Evolutionary conservation across 2,888 invertebrate species (phyloP).

Genomic region (Linnaemya tessellans): DNA sequence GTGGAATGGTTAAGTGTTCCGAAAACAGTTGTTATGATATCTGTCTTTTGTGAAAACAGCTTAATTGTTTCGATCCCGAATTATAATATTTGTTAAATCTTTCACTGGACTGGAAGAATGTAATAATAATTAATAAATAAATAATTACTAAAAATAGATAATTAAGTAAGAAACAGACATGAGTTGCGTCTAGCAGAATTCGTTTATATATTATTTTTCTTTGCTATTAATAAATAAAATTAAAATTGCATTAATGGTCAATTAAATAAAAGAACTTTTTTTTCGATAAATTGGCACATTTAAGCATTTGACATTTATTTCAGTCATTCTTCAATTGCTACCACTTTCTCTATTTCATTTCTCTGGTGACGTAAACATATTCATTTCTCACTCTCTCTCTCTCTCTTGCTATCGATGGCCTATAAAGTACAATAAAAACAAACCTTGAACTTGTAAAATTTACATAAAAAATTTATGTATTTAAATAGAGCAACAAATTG

Average conservation of each 20-base stretch:
- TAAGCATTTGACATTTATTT: slow-evolving; percentile 49
- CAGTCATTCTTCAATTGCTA: not conserved
- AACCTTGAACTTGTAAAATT: slow-evolving; percentile 71
- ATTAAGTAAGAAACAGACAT: not conserved
- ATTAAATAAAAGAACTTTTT: slow-evolving; percentile 21
- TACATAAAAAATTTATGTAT: slow-evolving; percentile 1
- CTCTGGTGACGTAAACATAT: slow-evolving; percentile 48
- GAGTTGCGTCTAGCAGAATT: not conserved
- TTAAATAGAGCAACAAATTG: slow-evolving; percentile 28
- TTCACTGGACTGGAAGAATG: too few species aligned
- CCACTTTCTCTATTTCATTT: slow-evolving; percentile 24
- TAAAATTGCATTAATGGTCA: slow-evolving; percentile 28
- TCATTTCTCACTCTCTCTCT: slow-evolving; percentile 10
- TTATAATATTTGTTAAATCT: too few species aligned
- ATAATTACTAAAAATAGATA: not conserved
- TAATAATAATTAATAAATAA: not conserved
- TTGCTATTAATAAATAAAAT: slow-evolving; percentile 3
- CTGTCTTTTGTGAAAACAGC: too few species aligned
- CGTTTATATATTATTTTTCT: not conserved
- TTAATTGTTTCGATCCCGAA: too few species aligned
- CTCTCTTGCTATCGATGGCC: not conserved
- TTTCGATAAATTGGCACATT: slow-evolving; percentile 53
- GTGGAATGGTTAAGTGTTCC: too few species aligned
- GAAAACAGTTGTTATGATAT: too few species aligned
- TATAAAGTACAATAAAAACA: slow-evolving; percentile 36